Percentiles rank a stretch among this genome's conserved stretches.
Evolutionary conservation across 37 sponge, comb jelly and placozoan genomes (phyloP).

Genomic region (Mnemiopsis leidyi): DNA sequence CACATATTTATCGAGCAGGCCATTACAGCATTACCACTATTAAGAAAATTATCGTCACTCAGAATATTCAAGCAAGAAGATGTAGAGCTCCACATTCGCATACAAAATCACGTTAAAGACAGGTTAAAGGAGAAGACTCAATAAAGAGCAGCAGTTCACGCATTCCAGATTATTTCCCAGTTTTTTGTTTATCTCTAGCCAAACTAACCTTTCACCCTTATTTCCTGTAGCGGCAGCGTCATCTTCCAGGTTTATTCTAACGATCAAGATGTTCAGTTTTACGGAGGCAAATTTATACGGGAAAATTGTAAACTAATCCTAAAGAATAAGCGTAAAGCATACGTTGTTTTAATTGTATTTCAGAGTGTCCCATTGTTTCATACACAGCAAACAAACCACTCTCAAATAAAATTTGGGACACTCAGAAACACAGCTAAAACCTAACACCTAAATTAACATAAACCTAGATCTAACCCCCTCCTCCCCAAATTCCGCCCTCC

Average conservation of each 20-base stretch:
- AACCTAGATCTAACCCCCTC: background rate
- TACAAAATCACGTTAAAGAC: background rate
- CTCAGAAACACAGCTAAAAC: too few relatives aligned
- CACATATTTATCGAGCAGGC: background rate
- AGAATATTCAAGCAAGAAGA: background rate
- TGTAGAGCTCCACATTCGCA: background rate
- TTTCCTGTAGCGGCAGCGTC: background rate
- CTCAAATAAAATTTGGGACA: background rate
- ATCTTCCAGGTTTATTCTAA: background rate
- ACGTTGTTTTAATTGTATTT: background rate
- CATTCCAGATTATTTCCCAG: background rate
- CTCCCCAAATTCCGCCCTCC: background rate
- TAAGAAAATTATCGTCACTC: background rate
- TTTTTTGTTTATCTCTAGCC: background rate
- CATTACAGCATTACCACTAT: background rate
- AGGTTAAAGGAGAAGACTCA: too few relatives aligned
- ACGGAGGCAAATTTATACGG: too few relatives aligned
- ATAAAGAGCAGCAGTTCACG: background rate
- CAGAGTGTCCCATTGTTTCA: background rate
- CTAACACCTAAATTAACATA: background rate
- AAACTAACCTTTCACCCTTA: background rate
- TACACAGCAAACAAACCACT: background rate
- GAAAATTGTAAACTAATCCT: too few relatives aligned
- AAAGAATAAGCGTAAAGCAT: too few relatives aligned
- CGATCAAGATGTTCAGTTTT: background rate